A percentile compares a stretch with the other conserved stretches of the same genome.
Conservation (phyloP, 1,140 invertebrate genomes). For the Ostrea edulis region DNA sequence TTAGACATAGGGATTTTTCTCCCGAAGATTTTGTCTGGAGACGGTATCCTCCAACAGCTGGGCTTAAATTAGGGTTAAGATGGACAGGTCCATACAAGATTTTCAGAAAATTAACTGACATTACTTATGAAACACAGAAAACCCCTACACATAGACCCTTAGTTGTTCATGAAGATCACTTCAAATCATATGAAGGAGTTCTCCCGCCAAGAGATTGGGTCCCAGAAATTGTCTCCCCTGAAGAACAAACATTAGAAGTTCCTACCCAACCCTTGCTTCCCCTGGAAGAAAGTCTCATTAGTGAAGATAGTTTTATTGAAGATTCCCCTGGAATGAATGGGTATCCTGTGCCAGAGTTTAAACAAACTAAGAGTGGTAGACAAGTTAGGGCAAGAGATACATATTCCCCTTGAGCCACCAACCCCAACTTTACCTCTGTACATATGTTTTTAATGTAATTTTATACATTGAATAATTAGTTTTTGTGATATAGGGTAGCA, state of each 20-base stretch:
- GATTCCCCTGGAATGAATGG: too few species aligned
- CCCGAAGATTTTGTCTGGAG: slow-evolving; percentile 55
- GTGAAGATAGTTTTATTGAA: too few species aligned
- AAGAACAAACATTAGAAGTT: not conserved
- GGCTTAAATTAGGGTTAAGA: slow-evolving; percentile 48
- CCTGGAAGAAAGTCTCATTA: too few species aligned
- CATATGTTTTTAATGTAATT: too few species aligned
- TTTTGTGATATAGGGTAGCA: too few species aligned
- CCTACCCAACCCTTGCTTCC: too few species aligned
- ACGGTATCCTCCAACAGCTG: slow-evolving; percentile 55
- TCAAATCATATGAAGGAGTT: slow-evolving; percentile 46
- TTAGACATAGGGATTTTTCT: slow-evolving; percentile 10
- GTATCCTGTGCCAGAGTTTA: too few species aligned
- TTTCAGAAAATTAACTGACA: slow-evolving; percentile 3
- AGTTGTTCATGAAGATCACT: slow-evolving; percentile 51
- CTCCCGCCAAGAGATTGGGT: not conserved
- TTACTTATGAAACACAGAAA: slow-evolving; percentile 39
- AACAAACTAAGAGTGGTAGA: too few species aligned
- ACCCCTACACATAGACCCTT: not conserved
- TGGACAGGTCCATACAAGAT: slow-evolving; percentile 59
- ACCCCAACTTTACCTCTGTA: too few species aligned
- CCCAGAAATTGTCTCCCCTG: not conserved
- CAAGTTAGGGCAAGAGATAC: too few species aligned
- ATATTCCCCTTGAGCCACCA: too few species aligned
- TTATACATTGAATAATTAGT: too few species aligned